phyloP scores from a whole-genome alignment of 2,888 invertebrate species.

The Mesoligia furuncula region DNA sequence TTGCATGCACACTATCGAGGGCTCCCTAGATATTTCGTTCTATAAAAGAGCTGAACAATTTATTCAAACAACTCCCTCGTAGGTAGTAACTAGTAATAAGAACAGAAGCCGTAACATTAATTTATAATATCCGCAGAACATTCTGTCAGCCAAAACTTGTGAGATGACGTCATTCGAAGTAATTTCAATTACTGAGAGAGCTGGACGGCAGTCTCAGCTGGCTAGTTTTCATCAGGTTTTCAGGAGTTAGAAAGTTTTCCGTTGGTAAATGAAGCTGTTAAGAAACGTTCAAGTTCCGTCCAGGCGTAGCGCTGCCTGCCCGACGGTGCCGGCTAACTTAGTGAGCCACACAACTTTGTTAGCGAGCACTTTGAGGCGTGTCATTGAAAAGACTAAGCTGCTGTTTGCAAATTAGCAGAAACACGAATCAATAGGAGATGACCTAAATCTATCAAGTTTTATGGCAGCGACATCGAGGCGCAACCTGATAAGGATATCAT shows the following conservation, averaged over 20 bases:
- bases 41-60: conserved; percentile 14
- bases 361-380: conserved; percentile 67
- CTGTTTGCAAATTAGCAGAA: conserved; percentile 39
- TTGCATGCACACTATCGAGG: background rate
- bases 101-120: conserved; percentile 26
- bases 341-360: conserved; percentile 67
- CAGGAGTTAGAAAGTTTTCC: conserved; percentile 67
- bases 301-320: conserved; percentile 56
- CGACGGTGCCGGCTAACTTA: conserved; percentile 48
- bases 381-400: conserved; percentile 57
- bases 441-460: background rate
- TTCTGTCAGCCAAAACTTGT: conserved; percentile 25
- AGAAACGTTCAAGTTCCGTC: conserved; percentile 65
- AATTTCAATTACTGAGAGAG: conserved; percentile 53
- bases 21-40: conserved; percentile 21
- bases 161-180: conserved; percentile 30
- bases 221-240: conserved; percentile 67
- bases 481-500: background rate
- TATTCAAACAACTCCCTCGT: conserved; percentile 13
- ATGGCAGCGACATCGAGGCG: background rate
- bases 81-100: background rate
- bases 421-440: conserved; percentile 6
- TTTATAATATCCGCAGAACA: conserved; percentile 12
- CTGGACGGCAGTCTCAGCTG: conserved; percentile 59
- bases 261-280: conserved; percentile 73